These are phyloP conservation scores for Glyptemys insculpta DNA, from an alignment of 2,797 vertebrate genomes.

Conservation along the genomic window DNA sequence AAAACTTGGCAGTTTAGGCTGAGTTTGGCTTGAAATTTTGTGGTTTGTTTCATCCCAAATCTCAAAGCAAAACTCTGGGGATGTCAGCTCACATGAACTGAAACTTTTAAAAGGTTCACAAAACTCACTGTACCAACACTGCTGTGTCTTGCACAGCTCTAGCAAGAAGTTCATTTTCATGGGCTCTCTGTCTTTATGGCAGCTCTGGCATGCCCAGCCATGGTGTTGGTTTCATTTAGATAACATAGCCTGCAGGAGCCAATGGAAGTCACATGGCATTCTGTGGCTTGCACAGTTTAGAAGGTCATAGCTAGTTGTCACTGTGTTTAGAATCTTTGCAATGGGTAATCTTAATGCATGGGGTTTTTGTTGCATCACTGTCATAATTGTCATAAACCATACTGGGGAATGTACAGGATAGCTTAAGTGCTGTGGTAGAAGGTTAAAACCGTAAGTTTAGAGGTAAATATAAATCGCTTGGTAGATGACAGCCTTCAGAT, in stretches of 20 bases:
- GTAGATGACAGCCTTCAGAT: not conserved
- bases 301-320: not conserved
- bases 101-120: conserved; percentile 30
- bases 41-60: conserved; percentile 46
- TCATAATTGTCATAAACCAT: not conserved
- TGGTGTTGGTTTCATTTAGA: not conserved
- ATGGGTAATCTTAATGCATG: not conserved
- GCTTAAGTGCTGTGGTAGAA: not conserved
- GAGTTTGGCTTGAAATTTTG: conserved; percentile 16
- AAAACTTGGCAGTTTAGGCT: conserved; percentile 26
- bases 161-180: not conserved
- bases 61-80: conserved; percentile 39
- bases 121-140: not conserved
- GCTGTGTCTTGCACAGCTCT: not conserved
- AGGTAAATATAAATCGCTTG: not conserved
- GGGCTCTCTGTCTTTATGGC: not conserved
- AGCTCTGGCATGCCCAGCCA: not conserved
- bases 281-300: not conserved
- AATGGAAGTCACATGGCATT: not conserved
- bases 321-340: not conserved
- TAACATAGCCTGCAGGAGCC: not conserved
- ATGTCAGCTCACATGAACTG: not conserved
- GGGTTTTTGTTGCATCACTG: fast-evolving
- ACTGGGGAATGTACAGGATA: not conserved
- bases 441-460: not conserved